Conservation (phyloP, 37 sponge, comb jelly and placozoan genomes). For the Halichondria panicea region DNA sequence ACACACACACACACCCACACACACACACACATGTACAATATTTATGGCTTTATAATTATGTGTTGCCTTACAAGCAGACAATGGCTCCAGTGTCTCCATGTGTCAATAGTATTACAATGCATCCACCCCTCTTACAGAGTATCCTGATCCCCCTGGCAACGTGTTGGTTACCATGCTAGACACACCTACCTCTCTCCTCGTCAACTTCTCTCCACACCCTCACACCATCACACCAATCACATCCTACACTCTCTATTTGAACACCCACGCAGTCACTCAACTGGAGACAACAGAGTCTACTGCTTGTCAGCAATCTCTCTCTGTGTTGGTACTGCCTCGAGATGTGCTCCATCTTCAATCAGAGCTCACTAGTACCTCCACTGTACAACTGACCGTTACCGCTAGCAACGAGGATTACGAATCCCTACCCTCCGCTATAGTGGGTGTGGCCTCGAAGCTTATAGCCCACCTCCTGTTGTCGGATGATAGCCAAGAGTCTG, state of each 20-base stretch:
- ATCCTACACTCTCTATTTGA: slow-evolving; percentile 16
- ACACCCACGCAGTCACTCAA: not conserved
- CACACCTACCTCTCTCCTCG: slow-evolving; percentile 1
- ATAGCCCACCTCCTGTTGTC: no score
- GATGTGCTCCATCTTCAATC: not conserved
- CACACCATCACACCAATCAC: slow-evolving; percentile 18
- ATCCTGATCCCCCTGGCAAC: slow-evolving; percentile 40
- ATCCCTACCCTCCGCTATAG: slow-evolving; percentile 6
- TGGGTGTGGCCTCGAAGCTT: slow-evolving; percentile 9
- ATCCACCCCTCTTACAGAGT: slow-evolving; percentile 23
- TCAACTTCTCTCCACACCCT: slow-evolving; percentile 17
- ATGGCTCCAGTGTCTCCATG: no score
- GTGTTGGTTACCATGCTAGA: not conserved
- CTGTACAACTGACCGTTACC: slow-evolving; percentile 11
- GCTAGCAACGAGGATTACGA: slow-evolving; percentile 3
- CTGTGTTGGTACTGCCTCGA: not conserved
- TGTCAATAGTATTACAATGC: no score
- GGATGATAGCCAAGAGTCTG: no score
- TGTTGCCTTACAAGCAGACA: no score
- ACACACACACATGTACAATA: no score
- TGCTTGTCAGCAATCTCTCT: no score
- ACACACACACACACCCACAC: no score
- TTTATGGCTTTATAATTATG: not conserved
- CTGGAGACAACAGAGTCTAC: no score
- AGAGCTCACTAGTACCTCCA: not conserved